phyloP scores from a whole-genome alignment of 2,113 vertebrate genomes.

The Chaetorhynchus papuensis region DNA sequence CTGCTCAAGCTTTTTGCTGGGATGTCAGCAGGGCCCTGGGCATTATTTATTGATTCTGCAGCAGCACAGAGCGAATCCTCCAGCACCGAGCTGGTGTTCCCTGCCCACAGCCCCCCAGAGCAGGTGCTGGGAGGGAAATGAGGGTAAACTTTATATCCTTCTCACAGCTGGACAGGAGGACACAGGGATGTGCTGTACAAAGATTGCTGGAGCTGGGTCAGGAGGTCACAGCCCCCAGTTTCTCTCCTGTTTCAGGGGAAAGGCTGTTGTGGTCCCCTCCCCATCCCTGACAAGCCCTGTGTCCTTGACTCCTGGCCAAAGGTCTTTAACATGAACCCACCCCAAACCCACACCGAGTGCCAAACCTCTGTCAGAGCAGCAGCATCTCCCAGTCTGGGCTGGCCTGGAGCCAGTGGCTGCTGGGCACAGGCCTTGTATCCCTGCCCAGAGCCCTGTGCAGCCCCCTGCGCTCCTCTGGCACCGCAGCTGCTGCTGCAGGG shows the following conservation, averaged over 20 bases:
- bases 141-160: not conserved
- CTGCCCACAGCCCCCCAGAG: not conserved
- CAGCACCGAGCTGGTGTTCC: not conserved
- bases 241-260: not conserved
- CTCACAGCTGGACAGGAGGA: not conserved
- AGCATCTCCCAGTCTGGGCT: not conserved
- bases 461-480: not conserved
- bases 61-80: not conserved
- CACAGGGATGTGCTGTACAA: accelerated
- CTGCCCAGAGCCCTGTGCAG: accelerated
- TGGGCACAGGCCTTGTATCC: not conserved
- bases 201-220: not conserved
- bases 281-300: not conserved
- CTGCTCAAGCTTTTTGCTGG: not conserved
- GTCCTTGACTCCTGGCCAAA: not conserved
- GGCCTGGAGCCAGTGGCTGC: not conserved
- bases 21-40: not conserved
- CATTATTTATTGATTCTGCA: not conserved
- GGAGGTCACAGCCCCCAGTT: not conserved
- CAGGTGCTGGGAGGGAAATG: accelerated
- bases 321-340: not conserved
- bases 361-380: not conserved
- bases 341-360: not conserved
- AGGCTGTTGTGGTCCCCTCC: not conserved
- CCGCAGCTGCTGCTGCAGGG: not conserved